Evolutionary conservation across 1,140 invertebrate genomes (phyloP).

Genomic region (Bombus soroeensis): DNA sequence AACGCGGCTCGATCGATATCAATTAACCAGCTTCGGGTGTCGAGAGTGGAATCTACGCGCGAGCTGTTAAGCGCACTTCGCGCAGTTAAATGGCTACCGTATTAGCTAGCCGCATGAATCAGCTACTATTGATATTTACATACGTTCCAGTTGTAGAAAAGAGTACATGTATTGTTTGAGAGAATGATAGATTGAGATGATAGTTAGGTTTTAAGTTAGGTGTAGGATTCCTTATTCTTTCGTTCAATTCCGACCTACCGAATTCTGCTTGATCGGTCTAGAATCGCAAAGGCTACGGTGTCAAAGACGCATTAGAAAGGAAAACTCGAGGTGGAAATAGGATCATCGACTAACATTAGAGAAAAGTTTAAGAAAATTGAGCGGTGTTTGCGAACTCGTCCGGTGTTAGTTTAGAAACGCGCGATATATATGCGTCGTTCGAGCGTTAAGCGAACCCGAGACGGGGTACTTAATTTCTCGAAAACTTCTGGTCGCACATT

Average conservation of each 20-base stretch:
- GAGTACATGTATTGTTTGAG: not conserved
- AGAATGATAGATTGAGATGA: not conserved
- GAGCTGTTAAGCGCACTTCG: not conserved
- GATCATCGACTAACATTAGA: not conserved
- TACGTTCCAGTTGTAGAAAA: not conserved
- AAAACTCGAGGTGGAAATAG: not conserved
- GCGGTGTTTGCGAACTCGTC: not conserved
- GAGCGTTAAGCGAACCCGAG: slow-evolving; percentile 20
- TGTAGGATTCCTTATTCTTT: too few species aligned
- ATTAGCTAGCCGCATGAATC: not conserved
- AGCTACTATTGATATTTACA: slow-evolving; percentile 1
- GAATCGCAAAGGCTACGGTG: too few species aligned
- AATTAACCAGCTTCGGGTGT: slow-evolving; percentile 21
- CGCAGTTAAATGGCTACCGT: slow-evolving; percentile 2
- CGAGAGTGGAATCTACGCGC: slow-evolving; percentile 5
- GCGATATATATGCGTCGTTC: slow-evolving; percentile 1
- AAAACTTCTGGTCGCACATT: slow-evolving; percentile 40
- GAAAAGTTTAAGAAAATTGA: not conserved
- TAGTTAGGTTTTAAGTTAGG: too few species aligned
- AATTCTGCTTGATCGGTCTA: too few species aligned
- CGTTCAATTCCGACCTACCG: too few species aligned
- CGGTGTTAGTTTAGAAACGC: not conserved
- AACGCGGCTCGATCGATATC: slow-evolving; percentile 20
- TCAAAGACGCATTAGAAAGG: too few species aligned
- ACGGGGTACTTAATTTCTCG: slow-evolving; percentile 32